phyloP scores from a whole-genome alignment of 2,888 invertebrate genomes.

The Orthonevra nobilis region DNA sequence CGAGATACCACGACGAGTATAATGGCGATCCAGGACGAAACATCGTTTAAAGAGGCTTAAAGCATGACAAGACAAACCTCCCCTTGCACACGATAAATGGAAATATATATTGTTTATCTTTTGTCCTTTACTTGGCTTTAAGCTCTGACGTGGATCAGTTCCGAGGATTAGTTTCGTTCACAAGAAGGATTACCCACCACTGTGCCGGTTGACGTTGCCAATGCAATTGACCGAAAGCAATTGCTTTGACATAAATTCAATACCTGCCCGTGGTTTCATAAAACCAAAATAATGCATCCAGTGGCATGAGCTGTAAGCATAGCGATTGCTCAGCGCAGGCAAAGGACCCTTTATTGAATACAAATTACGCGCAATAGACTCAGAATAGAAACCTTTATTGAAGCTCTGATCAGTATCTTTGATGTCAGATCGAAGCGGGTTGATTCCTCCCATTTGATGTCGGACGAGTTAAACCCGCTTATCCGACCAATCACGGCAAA shows the following conservation, averaged over 20 bases:
- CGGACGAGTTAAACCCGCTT: background rate
- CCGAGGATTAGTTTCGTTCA: slow-evolving; percentile 47
- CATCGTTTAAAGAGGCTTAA: slow-evolving; percentile 56
- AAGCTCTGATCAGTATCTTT: no score
- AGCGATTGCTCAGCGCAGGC: background rate
- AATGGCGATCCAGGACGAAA: slow-evolving; percentile 6
- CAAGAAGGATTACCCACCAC: slow-evolving; percentile 54
- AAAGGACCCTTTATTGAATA: slow-evolving; percentile 1
- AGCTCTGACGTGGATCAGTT: slow-evolving; percentile 38
- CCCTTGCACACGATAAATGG: background rate
- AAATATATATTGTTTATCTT: slow-evolving; percentile 11
- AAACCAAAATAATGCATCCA: slow-evolving; percentile 3
- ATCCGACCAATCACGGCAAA: slow-evolving; percentile 40
- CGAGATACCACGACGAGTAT: background rate
- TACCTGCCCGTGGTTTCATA: slow-evolving; percentile 27
- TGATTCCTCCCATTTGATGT: slow-evolving; percentile 48
- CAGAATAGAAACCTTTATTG: no score
- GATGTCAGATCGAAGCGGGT: slow-evolving; percentile 41
- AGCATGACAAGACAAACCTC: slow-evolving; percentile 42
- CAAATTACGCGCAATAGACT: slow-evolving; percentile 5
- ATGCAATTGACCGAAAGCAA: slow-evolving; percentile 62
- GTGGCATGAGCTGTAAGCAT: slow-evolving; percentile 4
- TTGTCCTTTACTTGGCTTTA: slow-evolving; percentile 17
- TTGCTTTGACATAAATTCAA: slow-evolving; percentile 65
- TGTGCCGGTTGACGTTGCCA: slow-evolving; percentile 28